Conservation (phyloP, 2,888 invertebrate species). For the Herminia tarsipennalis region DNA sequence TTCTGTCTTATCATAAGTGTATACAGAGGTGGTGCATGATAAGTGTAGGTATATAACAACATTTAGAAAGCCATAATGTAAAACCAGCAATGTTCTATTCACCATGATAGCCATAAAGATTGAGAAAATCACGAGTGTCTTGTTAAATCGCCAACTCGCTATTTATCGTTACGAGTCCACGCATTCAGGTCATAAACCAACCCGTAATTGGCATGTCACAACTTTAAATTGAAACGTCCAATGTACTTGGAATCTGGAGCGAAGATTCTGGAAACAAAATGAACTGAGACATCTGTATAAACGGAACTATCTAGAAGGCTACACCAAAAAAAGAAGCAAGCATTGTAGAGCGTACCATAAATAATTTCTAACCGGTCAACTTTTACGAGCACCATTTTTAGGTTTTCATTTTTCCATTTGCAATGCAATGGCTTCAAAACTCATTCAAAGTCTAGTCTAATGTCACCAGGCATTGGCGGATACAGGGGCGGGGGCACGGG, state of each 20-base stretch:
- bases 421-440: too few relatives aligned
- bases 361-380: background rate
- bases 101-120: background rate
- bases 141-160: constrained; percentile 1
- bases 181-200: constrained; percentile 23
- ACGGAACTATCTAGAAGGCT: too few relatives aligned
- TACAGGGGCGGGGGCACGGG: too few relatives aligned
- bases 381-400: background rate
- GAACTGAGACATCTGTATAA: too few relatives aligned
- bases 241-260: constrained; percentile 8
- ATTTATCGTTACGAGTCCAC: constrained; percentile 11
- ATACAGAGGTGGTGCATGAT: too few relatives aligned
- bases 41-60: too few relatives aligned
- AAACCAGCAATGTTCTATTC: background rate
- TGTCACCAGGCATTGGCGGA: too few relatives aligned
- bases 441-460: too few relatives aligned
- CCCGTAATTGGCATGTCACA: constrained; percentile 30
- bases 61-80: too few relatives aligned
- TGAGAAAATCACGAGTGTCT: constrained; percentile 4
- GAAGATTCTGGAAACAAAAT: constrained; percentile 19
- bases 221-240: constrained; percentile 30
- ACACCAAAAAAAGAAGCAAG: too few relatives aligned
- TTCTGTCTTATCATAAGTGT: too few relatives aligned
- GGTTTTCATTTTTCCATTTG: background rate
- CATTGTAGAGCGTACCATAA: too few relatives aligned